phyloP scores from a whole-genome alignment of 2,888 invertebrate species.

The Alentia gelatinosa region DNA sequence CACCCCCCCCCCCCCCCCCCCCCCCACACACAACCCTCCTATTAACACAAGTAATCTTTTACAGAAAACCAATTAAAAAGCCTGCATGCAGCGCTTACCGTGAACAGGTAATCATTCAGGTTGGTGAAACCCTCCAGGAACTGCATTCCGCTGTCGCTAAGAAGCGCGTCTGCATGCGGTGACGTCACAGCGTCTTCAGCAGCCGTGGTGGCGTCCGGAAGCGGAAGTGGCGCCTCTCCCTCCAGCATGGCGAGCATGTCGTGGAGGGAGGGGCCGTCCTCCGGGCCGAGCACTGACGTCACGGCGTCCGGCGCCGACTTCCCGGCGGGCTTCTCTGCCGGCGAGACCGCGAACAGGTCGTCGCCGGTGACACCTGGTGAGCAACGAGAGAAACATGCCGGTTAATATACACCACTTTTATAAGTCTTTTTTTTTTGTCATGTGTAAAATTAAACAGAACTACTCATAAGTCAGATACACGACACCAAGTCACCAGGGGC shows the following conservation, averaged over 20 bases:
- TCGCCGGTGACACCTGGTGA: constrained; percentile 31
- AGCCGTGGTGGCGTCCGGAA: background rate
- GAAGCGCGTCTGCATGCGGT: background rate
- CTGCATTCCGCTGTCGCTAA: background rate
- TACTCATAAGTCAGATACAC: too few species aligned
- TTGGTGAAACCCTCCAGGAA: constrained; percentile 51
- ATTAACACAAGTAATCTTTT: too few species aligned
- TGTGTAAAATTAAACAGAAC: too few species aligned
- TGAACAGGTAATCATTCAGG: constrained; percentile 34
- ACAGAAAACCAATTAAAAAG: too few species aligned
- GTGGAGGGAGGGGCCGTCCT: background rate
- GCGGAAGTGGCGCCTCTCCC: background rate
- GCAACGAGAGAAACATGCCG: background rate
- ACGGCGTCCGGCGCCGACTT: background rate
- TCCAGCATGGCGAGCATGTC: background rate
- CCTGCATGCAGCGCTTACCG: background rate
- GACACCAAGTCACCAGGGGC: too few species aligned
- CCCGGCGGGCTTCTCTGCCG: background rate
- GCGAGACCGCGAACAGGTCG: constrained; percentile 29
- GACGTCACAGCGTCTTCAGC: background rate
- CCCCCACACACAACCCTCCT: too few species aligned
- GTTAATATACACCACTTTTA: too few species aligned
- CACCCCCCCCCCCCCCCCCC: too few species aligned
- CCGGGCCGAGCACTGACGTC: background rate
- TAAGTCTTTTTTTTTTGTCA: too few species aligned